Evolutionary conservation across 2,888 invertebrate species (phyloP).

Genomic region (Nomada fucata): DNA sequence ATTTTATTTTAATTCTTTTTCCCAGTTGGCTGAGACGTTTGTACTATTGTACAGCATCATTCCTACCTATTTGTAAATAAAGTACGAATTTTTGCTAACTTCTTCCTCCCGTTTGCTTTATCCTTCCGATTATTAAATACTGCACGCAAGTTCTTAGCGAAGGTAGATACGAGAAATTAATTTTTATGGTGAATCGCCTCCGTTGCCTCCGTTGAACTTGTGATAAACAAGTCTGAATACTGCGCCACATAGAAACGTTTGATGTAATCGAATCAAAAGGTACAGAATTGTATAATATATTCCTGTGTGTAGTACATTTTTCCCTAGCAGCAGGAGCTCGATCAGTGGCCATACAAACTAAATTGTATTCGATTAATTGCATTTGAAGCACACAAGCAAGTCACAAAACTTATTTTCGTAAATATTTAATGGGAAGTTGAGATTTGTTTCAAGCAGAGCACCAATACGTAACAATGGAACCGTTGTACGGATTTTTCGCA

Average conservation of each 20-base stretch:
- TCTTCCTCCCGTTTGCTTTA: background rate
- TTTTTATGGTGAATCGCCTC: slow-evolving; percentile 4
- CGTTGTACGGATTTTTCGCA: too few species aligned
- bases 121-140: background rate
- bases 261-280: slow-evolving; percentile 8
- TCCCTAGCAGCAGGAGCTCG: too few species aligned
- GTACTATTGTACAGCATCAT: slow-evolving; percentile 40
- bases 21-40: slow-evolving; percentile 32
- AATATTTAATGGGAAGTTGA: too few species aligned
- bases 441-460: background rate
- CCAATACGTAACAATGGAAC: too few species aligned
- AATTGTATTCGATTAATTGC: too few species aligned
- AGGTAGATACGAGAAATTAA: background rate
- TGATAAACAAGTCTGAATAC: slow-evolving; percentile 23
- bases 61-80: slow-evolving; percentile 71
- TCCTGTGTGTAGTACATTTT: background rate
- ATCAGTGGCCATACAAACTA: too few species aligned
- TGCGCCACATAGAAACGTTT: background rate
- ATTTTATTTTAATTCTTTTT: slow-evolving; percentile 1
- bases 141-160: too few species aligned
- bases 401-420: too few species aligned
- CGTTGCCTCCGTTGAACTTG: slow-evolving; percentile 22
- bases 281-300: background rate
- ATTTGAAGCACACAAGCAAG: too few species aligned
- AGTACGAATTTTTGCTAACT: slow-evolving; percentile 66